phyloP scores from a whole-genome alignment of 2,113 vertebrate species.

The Edolisoma coerulescens region DNA sequence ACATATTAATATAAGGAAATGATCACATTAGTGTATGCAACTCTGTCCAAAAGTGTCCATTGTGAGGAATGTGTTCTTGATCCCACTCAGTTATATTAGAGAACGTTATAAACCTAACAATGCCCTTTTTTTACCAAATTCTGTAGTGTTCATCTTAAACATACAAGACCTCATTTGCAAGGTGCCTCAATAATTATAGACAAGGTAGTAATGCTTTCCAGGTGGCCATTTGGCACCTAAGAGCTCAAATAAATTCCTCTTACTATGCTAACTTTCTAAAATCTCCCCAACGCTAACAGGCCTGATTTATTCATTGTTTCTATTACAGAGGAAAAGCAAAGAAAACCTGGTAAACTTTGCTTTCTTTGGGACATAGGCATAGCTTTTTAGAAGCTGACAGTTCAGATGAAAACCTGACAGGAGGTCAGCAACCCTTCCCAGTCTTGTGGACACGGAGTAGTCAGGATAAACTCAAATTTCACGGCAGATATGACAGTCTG shows the following conservation, averaged over 20 bases:
- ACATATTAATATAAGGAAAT: background rate
- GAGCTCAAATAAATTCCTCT: background rate
- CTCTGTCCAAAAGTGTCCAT: background rate
- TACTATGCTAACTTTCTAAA: background rate
- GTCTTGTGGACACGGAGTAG: background rate
- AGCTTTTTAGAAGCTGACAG: background rate
- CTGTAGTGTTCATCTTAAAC: background rate
- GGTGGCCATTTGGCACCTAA: background rate
- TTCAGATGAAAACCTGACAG: conserved; percentile 28
- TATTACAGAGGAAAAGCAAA: background rate
- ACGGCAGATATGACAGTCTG: background rate
- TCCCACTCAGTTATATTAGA: background rate
- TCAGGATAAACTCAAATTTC: conserved; percentile 1
- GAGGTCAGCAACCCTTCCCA: background rate
- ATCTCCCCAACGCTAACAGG: background rate
- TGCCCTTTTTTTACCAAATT: background rate
- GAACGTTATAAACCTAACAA: background rate
- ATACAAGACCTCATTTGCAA: background rate
- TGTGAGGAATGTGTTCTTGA: background rate
- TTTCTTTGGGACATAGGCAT: background rate
- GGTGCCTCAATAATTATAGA: background rate
- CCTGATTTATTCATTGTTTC: background rate
- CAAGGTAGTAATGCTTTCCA: background rate
- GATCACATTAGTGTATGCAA: background rate
- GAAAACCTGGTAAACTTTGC: background rate